Evolutionary conservation across 2,888 invertebrate genomes (phyloP).

Genomic region (Opisthograptis luteolata): DNA sequence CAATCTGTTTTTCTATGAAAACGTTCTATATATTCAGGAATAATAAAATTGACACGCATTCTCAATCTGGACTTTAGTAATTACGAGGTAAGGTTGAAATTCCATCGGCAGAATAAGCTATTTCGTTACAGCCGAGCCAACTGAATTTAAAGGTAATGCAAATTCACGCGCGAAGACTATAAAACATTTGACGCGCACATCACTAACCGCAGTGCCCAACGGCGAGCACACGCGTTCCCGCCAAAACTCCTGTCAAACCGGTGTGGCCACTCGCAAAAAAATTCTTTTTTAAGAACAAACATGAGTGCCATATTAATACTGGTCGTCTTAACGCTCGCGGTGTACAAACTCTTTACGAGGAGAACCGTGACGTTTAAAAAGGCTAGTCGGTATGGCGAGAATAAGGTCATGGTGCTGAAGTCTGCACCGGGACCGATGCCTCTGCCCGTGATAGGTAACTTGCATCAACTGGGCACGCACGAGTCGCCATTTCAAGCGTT

Average conservation of each 20-base stretch:
- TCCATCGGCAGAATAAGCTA: neutral
- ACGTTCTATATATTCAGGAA: too few relatives aligned
- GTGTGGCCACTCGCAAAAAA: constrained; percentile 67
- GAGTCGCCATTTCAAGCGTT: constrained; percentile 90
- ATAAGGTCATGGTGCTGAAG: constrained; percentile 48
- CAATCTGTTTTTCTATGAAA: too few relatives aligned
- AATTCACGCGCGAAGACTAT: constrained; percentile 47
- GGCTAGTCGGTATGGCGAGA: constrained; percentile 52
- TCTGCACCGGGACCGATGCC: constrained; percentile 87
- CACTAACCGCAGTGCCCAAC: constrained; percentile 45
- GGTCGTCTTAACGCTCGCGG: constrained; percentile 52
- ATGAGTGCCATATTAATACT: constrained; percentile 73
- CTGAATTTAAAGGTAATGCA: constrained; percentile 41
- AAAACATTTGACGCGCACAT: constrained; percentile 41
- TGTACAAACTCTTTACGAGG: constrained; percentile 61
- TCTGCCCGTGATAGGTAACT: constrained; percentile 88
- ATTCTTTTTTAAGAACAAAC: constrained; percentile 64
- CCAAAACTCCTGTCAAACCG: constrained; percentile 54
- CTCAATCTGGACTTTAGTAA: neutral
- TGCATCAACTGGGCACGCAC: constrained; percentile 86
- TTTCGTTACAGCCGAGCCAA: neutral
- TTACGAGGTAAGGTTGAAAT: neutral
- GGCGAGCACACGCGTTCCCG: constrained; percentile 59
- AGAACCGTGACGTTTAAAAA: constrained; percentile 52
- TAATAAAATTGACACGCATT: too few relatives aligned